Evolutionary conservation across 1,140 invertebrate genomes (phyloP), one percentile per base, ranked within the genome.

Genomic region (Orius insidiosus): DNA sequence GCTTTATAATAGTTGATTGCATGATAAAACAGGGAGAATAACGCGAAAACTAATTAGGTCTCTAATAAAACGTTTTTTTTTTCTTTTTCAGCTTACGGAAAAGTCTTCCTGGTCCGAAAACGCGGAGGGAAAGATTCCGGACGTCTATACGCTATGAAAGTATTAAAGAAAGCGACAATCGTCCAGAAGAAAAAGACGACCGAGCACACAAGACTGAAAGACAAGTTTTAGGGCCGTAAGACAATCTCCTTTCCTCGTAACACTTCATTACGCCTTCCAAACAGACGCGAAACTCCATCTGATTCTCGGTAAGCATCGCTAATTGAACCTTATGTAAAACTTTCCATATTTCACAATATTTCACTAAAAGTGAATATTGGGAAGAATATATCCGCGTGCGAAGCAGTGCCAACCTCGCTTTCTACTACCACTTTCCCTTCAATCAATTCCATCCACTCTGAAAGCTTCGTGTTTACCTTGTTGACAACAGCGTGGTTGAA

Each of bases 221-320:
- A 63, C 65, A 82, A 68, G 86, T 93, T 16, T 63, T 94, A 45
- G 87, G 63, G 80, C 85, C 34, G 82, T 94, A 13, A 68, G 85
- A 47, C 78, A 84, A 53, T 81, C 82, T 62, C 89, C 86, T 4
- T 94, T 94, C 63, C 72, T 94, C 44, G 86, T 93, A 51, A 88
- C 87, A 9, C 67, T 94, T 37, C 85, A 90, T 61, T 94, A 94
- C 61, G 89, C 89, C 55, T 94, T 94, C 68, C 89, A 94, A 64
- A 89, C 86, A 5, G 79, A 89, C 51, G 76, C 85, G 7, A 92
- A 90, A 66, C 70, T 94, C 35, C 86, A 93, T 65, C 72, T 94
- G 43, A 85, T 94, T 51, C 72, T 94, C 58, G 88, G 88, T 90
- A 65, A 76, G 72, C 69, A 48, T 24, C 24, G 24, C 24, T 24